Evolutionary conservation across 2,888 invertebrate genomes (phyloP).

Genomic region (Lithosia quadra): DNA sequence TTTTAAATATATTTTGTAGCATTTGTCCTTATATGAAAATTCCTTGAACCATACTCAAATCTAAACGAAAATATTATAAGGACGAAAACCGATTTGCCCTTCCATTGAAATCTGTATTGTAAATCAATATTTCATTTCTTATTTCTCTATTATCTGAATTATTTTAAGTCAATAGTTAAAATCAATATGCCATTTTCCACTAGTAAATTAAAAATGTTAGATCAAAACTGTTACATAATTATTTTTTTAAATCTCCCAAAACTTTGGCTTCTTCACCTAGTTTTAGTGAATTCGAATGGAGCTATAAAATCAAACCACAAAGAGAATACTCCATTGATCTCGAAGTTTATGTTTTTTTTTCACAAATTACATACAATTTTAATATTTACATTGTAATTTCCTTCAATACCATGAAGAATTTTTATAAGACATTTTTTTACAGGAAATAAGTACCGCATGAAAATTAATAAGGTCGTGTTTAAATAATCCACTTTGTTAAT

Average conservation of each 20-base stretch:
- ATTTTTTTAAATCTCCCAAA: background rate
- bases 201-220: background rate
- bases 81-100: too few species aligned
- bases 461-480: conserved; percentile 42
- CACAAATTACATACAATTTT: too few species aligned
- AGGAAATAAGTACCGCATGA: conserved; percentile 19
- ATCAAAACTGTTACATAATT: background rate
- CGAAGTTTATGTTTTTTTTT: background rate
- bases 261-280: background rate
- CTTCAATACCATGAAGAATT: background rate
- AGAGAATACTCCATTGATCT: background rate
- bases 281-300: background rate
- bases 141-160: too few species aligned
- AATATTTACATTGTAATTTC: background rate
- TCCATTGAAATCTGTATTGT: too few species aligned
- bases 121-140: background rate
- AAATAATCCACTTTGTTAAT: conserved; percentile 44
- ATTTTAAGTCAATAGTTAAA: too few species aligned
- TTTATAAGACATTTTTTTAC: background rate
- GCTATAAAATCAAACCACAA: background rate
- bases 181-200: background rate
- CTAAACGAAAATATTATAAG: too few species aligned
- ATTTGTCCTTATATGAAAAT: too few species aligned
- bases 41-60: too few species aligned
- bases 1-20: too few species aligned